Evolutionary conservation across 2,113 vertebrate species (phyloP), one percentile per base, ranked within the genome.

Genomic region (Coptodon rendalli): DNA sequence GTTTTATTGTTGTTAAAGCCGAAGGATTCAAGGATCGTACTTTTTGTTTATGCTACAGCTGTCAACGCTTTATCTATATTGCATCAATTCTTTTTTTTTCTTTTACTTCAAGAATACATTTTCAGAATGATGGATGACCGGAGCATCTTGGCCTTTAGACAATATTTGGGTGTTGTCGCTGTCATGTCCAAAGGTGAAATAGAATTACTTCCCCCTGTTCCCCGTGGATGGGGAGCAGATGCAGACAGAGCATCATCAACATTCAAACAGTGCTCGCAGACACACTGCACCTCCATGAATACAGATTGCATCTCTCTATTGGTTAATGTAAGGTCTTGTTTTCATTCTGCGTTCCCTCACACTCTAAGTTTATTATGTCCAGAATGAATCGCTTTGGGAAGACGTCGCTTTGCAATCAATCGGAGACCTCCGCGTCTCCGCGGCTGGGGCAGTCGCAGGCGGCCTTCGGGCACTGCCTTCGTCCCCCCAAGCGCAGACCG

Each of bases 121-220:
- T 90, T 82, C 19, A 76, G 81, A 83, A 83, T 91, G 92, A 94
- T 92, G 43, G 88, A 90, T 84, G 87, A 90, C 61, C 19, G 8
- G 52, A 66, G 85, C 10, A 84, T 91, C 92, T 81, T 82, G 87
- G 87, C 88, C 54, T 91, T 79, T 71, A 80, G 84, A 89, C 87
- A 80, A 80, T 57, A 79, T 81, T 89, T 57, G 6, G 86, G 84
- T 80, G 76, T 61, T 71, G 68, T 14, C 59, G 54, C 85, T 92
- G 92, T 87, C 83, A 66, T 85, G 87, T 78, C 91, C 89, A 93
- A 89, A 93, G 88, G 84, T 93, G 92, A 88, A 92, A 91, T 85
- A 50, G 81, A 89, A 91, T 87, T 48, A 78, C 54, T 61, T 52
- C 56, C 61, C 59, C 36, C 34, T 36, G 13, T 24, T 38, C 76